A percentile compares a stretch with the other conserved stretches of the same genome.
These are phyloP conservation scores for Grapholita molesta DNA, from an alignment of 1,140 invertebrate genomes.

Conservation along the genomic window DNA sequence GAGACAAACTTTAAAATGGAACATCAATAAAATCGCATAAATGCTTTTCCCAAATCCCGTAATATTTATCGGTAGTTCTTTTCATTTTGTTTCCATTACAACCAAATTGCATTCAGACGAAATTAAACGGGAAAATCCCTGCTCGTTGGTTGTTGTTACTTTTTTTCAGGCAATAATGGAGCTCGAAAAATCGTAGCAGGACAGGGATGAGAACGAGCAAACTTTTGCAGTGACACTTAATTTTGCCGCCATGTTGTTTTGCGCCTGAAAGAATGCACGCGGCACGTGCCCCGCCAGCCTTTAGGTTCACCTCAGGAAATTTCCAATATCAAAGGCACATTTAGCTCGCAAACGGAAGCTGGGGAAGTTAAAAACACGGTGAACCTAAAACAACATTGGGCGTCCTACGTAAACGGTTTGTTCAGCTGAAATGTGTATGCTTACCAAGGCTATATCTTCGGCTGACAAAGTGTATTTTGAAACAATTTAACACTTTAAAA, in stretches of 20 bases:
- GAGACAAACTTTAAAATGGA: not conserved
- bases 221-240: constrained; percentile 38
- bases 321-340: not conserved
- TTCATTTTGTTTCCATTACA: constrained; percentile 21
- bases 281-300: not conserved
- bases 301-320: not conserved
- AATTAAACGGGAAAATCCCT: constrained; percentile 39
- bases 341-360: not conserved
- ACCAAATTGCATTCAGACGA: constrained; percentile 32
- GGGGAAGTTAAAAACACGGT: constrained; percentile 3
- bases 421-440: not conserved
- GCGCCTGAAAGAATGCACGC: constrained; percentile 23
- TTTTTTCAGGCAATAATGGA: constrained; percentile 37
- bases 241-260: constrained; percentile 29
- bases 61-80: constrained; percentile 1
- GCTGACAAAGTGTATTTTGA: not conserved
- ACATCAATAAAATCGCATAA: not conserved
- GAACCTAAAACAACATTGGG: constrained; percentile 10
- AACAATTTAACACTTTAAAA: not conserved
- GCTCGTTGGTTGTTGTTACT: constrained; percentile 18
- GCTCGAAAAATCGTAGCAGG: constrained; percentile 25
- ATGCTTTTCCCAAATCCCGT: not conserved
- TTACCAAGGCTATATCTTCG: not conserved
- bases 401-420: constrained; percentile 8
- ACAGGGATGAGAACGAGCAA: constrained; percentile 27